Evolutionary conservation across 35 echinoderm and acorn worm species (phyloP).

Genomic region (Strongylocentrotus purpuratus): DNA sequence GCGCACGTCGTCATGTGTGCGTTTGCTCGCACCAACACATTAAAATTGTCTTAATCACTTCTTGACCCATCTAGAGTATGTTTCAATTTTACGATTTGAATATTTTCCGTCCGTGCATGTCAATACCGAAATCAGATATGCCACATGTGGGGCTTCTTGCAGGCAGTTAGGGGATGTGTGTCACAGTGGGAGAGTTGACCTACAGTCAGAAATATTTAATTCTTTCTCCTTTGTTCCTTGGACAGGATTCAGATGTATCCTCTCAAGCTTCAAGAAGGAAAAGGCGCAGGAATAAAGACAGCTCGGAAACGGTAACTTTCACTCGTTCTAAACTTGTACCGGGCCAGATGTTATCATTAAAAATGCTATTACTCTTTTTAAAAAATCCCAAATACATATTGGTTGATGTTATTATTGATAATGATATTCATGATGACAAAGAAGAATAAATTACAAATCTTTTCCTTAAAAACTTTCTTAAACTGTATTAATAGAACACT

Average conservation of each 20-base stretch:
- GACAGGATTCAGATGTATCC: constrained; percentile 35
- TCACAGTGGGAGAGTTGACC: too few relatives aligned
- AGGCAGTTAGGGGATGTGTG: not conserved
- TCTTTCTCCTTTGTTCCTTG: not conserved
- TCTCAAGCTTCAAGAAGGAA: constrained; percentile 30
- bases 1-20: too few relatives aligned
- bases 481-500: not conserved
- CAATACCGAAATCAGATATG: too few relatives aligned
- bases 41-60: too few relatives aligned
- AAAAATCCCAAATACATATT: too few relatives aligned
- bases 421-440: not conserved
- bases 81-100: too few relatives aligned
- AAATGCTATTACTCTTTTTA: too few relatives aligned
- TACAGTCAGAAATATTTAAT: not conserved
- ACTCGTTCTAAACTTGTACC: not conserved
- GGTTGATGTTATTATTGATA: not conserved
- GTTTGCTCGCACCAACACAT: too few relatives aligned
- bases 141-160: not conserved
- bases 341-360: too few relatives aligned
- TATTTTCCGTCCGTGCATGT: too few relatives aligned
- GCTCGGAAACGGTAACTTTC: not conserved
- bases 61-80: too few relatives aligned
- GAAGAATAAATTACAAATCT: not conserved
- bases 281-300: constrained; percentile 20
- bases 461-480: not conserved